Conservation (phyloP, 2,888 invertebrate genomes). For the Drosophila robusta region DNA sequence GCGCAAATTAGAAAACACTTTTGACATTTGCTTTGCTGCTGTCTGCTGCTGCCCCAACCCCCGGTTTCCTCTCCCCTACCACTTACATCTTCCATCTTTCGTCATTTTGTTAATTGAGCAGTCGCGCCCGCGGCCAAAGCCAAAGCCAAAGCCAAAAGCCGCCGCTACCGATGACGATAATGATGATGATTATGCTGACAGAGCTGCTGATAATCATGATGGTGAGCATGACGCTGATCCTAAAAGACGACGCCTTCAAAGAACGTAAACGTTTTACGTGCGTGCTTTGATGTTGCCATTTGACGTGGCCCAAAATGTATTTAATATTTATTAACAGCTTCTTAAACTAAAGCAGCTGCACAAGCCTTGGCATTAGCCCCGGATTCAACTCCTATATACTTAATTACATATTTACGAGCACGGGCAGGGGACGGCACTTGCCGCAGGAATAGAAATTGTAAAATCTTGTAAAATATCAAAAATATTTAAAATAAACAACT, state of each 20-base stretch:
- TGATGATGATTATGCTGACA: constrained; percentile 18
- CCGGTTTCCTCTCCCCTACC: background rate
- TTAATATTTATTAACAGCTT: constrained; percentile 58
- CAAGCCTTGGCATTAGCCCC: constrained; percentile 28
- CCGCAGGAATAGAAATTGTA: constrained; percentile 1
- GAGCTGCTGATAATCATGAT: constrained; percentile 12
- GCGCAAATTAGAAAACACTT: constrained; percentile 77
- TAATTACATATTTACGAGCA: constrained; percentile 38
- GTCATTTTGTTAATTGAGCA: constrained; percentile 75
- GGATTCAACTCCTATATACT: constrained; percentile 24
- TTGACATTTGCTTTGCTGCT: constrained; percentile 67
- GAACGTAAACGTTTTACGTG: constrained; percentile 46
- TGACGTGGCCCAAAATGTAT: constrained; percentile 51
- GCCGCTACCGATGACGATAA: constrained; percentile 9
- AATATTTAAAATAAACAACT: background rate
- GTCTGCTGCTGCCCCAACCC: constrained; percentile 14
- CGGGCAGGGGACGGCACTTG: background rate
- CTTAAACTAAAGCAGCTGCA: constrained; percentile 29
- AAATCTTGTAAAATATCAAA: background rate
- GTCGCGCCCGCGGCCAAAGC: constrained; percentile 58
- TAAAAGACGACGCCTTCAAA: constrained; percentile 42
- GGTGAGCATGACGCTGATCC: constrained; percentile 38
- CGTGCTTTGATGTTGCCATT: constrained; percentile 52
- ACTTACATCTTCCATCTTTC: constrained; percentile 9
- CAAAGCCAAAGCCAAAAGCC: constrained; percentile 54